Conservation (phyloP, 2,888 invertebrate species). For the Drosophila nr. perissopoda region DNA sequence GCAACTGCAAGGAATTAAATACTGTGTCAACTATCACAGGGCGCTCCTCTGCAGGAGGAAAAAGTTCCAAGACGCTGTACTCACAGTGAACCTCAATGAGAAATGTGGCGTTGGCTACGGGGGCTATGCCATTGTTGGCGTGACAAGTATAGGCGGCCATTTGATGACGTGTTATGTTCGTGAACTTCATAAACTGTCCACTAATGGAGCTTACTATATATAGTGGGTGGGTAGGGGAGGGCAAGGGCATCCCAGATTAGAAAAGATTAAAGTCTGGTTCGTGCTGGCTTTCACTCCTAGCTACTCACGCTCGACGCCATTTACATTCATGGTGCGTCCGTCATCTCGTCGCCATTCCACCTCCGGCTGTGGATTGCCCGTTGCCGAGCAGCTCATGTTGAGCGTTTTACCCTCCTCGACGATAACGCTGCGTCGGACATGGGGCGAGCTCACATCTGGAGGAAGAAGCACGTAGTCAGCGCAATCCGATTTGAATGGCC, state of each 20-base stretch:
- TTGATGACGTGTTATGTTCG: slow-evolving; percentile 89
- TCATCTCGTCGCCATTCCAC: slow-evolving; percentile 91
- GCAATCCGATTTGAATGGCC: too few species aligned
- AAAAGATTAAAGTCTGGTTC: neutral
- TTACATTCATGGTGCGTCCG: slow-evolving; percentile 88
- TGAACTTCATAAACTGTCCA: slow-evolving; percentile 92
- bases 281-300: too few species aligned
- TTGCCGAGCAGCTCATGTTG: slow-evolving; percentile 92
- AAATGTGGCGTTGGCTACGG: slow-evolving; percentile 92
- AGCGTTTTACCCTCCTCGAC: slow-evolving; percentile 93
- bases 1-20: slow-evolving; percentile 88
- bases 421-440: slow-evolving; percentile 87
- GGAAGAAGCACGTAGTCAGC: neutral
- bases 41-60: neutral
- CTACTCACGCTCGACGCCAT: slow-evolving; percentile 88
- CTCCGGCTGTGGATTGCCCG: slow-evolving; percentile 91
- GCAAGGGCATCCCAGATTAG: neutral
- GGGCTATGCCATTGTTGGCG: slow-evolving; percentile 94
- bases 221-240: slow-evolving; percentile 44
- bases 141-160: slow-evolving; percentile 91
- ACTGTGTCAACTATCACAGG: neutral
- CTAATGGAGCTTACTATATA: slow-evolving; percentile 89
- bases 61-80: slow-evolving; percentile 82
- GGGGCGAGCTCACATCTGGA: slow-evolving; percentile 80
- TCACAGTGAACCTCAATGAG: slow-evolving; percentile 96